These are phyloP conservation scores for Maniola hyperantus DNA, from an alignment of 2,888 invertebrate species.

Conservation along the genomic window DNA sequence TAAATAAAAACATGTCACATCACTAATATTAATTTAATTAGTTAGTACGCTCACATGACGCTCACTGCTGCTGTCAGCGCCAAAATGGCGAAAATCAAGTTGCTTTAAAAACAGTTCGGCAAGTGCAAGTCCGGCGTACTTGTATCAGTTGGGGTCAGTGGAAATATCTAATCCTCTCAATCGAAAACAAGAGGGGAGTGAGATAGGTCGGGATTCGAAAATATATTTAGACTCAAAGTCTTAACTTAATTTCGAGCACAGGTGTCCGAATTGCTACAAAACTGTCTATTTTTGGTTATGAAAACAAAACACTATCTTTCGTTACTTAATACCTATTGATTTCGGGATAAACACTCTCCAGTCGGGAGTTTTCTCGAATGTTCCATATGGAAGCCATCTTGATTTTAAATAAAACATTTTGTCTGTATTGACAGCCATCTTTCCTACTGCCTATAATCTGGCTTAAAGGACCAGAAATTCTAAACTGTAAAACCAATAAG, in stretches of 20 bases:
- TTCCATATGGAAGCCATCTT: neutral
- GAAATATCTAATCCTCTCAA: constrained; percentile 35
- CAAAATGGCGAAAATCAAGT: too few relatives aligned
- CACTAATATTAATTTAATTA: too few relatives aligned
- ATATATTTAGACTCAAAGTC: constrained; percentile 31
- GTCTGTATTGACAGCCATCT: neutral
- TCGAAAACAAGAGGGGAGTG: constrained; percentile 43
- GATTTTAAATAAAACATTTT: neutral
- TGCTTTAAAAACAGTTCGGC: too few relatives aligned
- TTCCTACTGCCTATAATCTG: neutral
- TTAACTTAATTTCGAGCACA: constrained; percentile 24
- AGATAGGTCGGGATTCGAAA: constrained; percentile 47
- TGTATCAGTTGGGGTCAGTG: too few relatives aligned
- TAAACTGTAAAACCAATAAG: too few relatives aligned
- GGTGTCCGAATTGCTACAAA: constrained; percentile 27
- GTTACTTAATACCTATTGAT: constrained; percentile 17
- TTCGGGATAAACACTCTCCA: constrained; percentile 15
- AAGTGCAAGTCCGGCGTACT: too few relatives aligned
- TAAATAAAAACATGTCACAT: too few relatives aligned
- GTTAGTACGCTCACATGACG: too few relatives aligned
- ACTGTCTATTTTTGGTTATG: constrained; percentile 14
- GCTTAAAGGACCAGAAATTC: neutral
- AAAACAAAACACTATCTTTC: constrained; percentile 8
- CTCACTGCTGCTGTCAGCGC: too few relatives aligned
- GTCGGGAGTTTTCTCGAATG: neutral